Evolutionary conservation across 2,113 vertebrate genomes (phyloP).

Genomic region (Bettongia penicillata): DNA sequence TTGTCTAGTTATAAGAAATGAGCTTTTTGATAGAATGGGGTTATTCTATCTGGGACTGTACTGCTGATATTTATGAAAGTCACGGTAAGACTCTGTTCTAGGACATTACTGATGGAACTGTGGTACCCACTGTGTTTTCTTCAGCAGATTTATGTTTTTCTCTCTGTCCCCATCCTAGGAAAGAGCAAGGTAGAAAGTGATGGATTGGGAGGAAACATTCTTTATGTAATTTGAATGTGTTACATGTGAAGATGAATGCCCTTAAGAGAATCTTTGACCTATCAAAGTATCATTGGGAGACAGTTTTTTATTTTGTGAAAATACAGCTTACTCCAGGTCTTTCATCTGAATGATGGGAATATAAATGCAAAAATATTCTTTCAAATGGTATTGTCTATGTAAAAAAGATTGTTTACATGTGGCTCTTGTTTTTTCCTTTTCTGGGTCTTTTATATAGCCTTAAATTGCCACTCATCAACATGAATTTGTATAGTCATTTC

Average conservation of each 20-base stretch:
- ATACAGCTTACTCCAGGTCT: neutral
- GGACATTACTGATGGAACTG: neutral
- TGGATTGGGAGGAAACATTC: neutral
- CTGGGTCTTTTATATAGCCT: neutral
- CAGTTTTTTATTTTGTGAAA: constrained; percentile 31
- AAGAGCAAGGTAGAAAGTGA: neutral
- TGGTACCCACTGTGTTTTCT: constrained; percentile 24
- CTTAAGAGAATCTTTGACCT: neutral
- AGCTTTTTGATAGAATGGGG: constrained; percentile 73
- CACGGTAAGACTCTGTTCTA: neutral
- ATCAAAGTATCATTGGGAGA: constrained; percentile 36
- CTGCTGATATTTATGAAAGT: constrained; percentile 39
- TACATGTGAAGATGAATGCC: neutral
- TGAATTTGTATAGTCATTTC: neutral
- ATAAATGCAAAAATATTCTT: neutral
- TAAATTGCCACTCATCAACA: neutral
- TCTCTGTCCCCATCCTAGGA: constrained; percentile 1
- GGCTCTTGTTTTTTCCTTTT: constrained; percentile 4
- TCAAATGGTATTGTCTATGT: neutral
- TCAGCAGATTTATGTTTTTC: constrained; percentile 28
- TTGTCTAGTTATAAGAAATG: constrained; percentile 61
- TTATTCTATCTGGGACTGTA: constrained; percentile 61
- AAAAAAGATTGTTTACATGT: neutral
- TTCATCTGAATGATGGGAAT: neutral
- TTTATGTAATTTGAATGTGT: constrained; percentile 35